phyloP scores from a whole-genome alignment of 2,113 vertebrate genomes.

The Prochilodus magdalenae region DNA sequence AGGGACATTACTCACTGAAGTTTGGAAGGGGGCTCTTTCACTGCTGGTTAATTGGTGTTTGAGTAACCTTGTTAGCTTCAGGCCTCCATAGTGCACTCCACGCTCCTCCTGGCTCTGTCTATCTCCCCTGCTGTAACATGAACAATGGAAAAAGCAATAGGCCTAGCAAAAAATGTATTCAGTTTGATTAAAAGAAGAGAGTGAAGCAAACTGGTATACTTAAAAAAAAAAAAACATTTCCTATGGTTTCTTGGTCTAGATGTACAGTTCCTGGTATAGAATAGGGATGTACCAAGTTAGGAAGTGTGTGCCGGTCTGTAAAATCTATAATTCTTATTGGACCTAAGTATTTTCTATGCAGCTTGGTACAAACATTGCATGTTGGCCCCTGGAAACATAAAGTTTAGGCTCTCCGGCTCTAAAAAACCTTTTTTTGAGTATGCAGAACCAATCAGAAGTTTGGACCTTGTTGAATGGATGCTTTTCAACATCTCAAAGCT shows the following conservation, averaged over 20 bases:
- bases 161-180: conserved; percentile 26
- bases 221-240: background rate
- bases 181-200: background rate
- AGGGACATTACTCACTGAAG: background rate
- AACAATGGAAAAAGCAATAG: conserved; percentile 23
- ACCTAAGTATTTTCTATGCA: too few species aligned
- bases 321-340: too few species aligned
- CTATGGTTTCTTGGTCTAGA: background rate
- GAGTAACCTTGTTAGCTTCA: conserved; percentile 16
- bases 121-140: background rate
- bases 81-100: background rate
- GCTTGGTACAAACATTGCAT: too few species aligned
- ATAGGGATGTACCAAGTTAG: too few species aligned
- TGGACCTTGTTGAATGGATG: too few species aligned
- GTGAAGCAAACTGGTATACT: background rate
- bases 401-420: too few species aligned
- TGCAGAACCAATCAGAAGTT: too few species aligned
- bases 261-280: background rate
- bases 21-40: background rate
- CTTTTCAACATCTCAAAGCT: too few species aligned
- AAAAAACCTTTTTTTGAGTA: too few species aligned
- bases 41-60: conserved; percentile 26
- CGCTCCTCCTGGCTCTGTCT: conserved; percentile 3
- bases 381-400: too few species aligned
- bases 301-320: too few species aligned